These are phyloP conservation scores for Parazoanthus darwini DNA, from an alignment of 92 coral and sea anemone genomes.

Conservation along the genomic window DNA sequence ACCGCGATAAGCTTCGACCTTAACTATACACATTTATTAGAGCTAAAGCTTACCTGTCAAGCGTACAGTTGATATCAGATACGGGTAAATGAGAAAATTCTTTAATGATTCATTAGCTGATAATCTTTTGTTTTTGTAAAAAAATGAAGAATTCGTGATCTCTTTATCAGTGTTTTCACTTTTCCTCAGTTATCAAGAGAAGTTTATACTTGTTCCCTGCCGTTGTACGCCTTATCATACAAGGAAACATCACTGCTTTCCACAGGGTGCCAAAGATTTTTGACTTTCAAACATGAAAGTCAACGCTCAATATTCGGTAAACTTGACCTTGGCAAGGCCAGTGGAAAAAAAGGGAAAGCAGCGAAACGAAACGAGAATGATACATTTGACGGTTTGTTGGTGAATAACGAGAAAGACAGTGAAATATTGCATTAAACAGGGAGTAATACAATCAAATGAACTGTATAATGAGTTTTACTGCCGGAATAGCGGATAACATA, in stretches of 20 bases:
- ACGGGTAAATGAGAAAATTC: not conserved
- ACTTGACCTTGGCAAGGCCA: not conserved
- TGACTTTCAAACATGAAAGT: too few species aligned
- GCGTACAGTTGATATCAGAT: not conserved
- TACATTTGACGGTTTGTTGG: too few species aligned
- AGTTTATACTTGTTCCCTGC: not conserved
- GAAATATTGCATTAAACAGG: not conserved
- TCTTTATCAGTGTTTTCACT: not conserved
- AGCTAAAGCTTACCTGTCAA: too few species aligned
- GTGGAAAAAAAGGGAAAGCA: not conserved
- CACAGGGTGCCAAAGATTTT: not conserved
- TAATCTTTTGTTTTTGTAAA: not conserved
- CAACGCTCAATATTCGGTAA: not conserved
- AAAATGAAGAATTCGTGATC: not conserved
- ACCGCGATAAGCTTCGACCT: not conserved
- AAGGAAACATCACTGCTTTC: not conserved
- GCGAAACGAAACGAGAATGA: not conserved
- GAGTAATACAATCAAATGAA: not conserved
- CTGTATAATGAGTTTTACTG: too few species aligned
- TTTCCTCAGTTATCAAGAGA: not conserved
- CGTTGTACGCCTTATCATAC: not conserved
- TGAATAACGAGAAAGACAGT: not conserved
- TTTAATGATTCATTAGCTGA: too few species aligned
- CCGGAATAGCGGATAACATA: too few species aligned
- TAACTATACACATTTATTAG: too few species aligned